phyloP scores from a whole-genome alignment of 2,113 vertebrate genomes.

The Xerus inauris region DNA sequence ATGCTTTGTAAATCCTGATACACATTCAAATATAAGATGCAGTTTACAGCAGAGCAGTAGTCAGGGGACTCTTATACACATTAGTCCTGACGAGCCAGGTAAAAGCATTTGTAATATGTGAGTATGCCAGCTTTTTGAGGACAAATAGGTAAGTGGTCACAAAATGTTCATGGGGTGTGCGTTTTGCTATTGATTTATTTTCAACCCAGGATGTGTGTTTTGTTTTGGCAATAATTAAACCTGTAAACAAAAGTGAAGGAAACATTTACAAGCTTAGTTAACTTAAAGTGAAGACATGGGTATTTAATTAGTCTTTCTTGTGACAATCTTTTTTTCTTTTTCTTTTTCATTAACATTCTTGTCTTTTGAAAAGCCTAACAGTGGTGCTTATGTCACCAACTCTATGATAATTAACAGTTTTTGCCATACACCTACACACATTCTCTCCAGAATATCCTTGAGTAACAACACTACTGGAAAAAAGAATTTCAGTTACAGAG shows the following conservation, averaged over 20 bases:
- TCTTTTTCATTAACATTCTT: constrained; percentile 83
- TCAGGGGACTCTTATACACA: not conserved
- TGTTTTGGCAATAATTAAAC: constrained; percentile 83
- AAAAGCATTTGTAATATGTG: not conserved
- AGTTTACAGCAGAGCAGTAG: not conserved
- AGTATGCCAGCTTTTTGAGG: not conserved
- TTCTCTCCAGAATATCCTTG: constrained; percentile 63
- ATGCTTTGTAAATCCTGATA: constrained; percentile 26
- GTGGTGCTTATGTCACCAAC: constrained; percentile 74
- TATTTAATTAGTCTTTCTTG: constrained; percentile 86
- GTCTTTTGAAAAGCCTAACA: constrained; percentile 78
- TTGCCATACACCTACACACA: constrained; percentile 77
- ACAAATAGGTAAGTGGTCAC: constrained; percentile 55
- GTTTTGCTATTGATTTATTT: constrained; percentile 80
- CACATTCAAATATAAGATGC: not conserved
- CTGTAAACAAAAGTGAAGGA: constrained; percentile 82
- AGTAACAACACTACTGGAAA: constrained; percentile 60
- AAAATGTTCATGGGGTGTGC: constrained; percentile 60
- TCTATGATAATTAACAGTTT: constrained; percentile 85
- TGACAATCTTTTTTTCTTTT: constrained; percentile 81
- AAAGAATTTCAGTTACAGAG: constrained; percentile 71
- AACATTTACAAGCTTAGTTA: constrained; percentile 78
- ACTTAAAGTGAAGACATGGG: constrained; percentile 79
- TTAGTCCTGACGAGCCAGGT: not conserved
- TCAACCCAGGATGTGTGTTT: constrained; percentile 69